phyloP scores from a whole-genome alignment of 2,888 invertebrate genomes.

The Sphinx pinastri region DNA sequence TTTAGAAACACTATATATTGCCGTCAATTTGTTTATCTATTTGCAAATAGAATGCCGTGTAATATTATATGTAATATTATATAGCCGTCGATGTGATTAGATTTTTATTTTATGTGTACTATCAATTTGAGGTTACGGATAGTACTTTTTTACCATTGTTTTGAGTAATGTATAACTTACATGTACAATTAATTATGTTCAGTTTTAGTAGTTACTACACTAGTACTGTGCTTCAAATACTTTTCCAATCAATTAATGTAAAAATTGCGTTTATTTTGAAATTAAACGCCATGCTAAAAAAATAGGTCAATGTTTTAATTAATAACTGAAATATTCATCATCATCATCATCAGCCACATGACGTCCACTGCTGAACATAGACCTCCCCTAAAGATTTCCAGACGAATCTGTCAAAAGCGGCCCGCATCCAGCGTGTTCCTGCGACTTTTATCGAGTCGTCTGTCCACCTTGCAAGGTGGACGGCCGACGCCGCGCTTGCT shows the following conservation, averaged over 20 bases:
- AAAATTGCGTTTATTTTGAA: not conserved
- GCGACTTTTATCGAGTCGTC: too few relatives aligned
- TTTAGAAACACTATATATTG: conserved; percentile 19
- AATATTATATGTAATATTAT: not conserved
- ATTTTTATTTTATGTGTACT: conserved; percentile 16
- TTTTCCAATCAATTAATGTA: not conserved
- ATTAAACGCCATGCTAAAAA: not conserved
- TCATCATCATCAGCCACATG: too few relatives aligned
- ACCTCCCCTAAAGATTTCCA: too few relatives aligned
- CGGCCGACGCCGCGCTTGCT: too few relatives aligned
- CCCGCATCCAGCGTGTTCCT: too few relatives aligned
- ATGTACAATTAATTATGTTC: not conserved
- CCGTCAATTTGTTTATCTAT: conserved; percentile 16
- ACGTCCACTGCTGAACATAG: too few relatives aligned
- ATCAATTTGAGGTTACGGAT: conserved; percentile 33
- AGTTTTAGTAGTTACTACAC: too few relatives aligned
- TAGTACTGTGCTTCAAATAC: not conserved
- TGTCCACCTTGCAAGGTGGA: too few relatives aligned
- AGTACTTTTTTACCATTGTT: not conserved
- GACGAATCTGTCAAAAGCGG: too few relatives aligned
- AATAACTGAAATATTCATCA: not conserved
- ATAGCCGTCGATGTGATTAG: too few relatives aligned
- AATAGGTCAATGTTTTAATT: not conserved
- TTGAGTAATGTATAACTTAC: not conserved
- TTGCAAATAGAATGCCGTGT: not conserved